Base-by-base conservation (phyloP, 2,797 vertebrate species). In the Anguilla marmorata region DNA sequence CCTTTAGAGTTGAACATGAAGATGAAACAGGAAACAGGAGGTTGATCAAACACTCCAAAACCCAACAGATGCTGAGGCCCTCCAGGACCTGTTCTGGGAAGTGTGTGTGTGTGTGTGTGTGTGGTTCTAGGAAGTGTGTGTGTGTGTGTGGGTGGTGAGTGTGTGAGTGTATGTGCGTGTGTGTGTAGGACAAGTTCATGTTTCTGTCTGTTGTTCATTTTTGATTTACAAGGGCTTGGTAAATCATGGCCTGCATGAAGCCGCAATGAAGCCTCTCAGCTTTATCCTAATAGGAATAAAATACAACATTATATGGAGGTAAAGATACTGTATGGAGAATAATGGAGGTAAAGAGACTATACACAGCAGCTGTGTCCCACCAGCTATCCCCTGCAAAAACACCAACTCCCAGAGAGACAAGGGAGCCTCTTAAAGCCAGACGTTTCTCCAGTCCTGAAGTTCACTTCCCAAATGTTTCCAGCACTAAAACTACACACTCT, bases 221-320 rank as follows among this genome's bases (percentile, higher is more conserved):
- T 87, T 82, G 24, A 87, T 56, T 82, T 41, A 24, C 3, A 27
- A 30, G 79, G 2, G 88, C 85, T 79, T 19, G 8, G 11, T 69
- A 72, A 60, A 80, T 58, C 56, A 72, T 87, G 27, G 63, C 86
- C 54, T 33, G 86, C 66, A 30, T 3, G 85, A 41, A 89, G 84
- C 21, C 63, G 58, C 63, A 85, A 21, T 74, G 24, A 72, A 60
- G 63, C 24, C 66, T 27, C 41, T 79, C 54, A 41, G 63, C 30
- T 87, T 76, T 66, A 45, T 82, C 79, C 21, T 0, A 24, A 82
- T 9, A 82, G 6, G 14, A 80, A 41, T 16, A 16, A 58, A 16
- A 30, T 2, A 0, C 2, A 41, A n/a, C 74, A 19, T 4, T 27
- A 33, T 72, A 12, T 72, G 74, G 33, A 41, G 37, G 14, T 41